Conservation (phyloP, 2,888 invertebrate species). For the Eulithis prunata region DNA sequence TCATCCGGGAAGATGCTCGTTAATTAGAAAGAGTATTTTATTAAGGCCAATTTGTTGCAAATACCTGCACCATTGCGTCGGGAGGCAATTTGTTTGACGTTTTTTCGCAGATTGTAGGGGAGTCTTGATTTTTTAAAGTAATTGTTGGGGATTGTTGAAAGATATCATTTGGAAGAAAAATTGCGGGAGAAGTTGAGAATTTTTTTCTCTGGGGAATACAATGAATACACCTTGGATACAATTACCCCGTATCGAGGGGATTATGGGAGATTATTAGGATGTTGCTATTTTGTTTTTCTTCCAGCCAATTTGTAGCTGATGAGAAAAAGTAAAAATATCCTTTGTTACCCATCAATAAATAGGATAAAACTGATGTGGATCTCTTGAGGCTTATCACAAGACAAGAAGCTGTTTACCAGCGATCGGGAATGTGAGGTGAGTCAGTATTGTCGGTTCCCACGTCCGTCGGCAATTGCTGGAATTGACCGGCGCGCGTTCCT, state of each 20-base stretch:
- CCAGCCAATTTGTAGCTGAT: too few relatives aligned
- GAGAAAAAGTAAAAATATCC: too few relatives aligned
- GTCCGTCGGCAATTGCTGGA: conserved; percentile 69
- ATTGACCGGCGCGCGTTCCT: conserved; percentile 75
- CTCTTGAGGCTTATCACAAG: not conserved
- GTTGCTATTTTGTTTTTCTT: too few relatives aligned
- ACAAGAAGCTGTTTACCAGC: not conserved
- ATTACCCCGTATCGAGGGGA: not conserved
- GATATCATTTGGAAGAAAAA: conserved; percentile 34
- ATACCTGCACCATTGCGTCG: conserved; percentile 63
- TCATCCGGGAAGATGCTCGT: conserved; percentile 54
- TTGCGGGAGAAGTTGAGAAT: conserved; percentile 24
- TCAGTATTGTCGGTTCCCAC: conserved; percentile 69
- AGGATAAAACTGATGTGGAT: too few relatives aligned
- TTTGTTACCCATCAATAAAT: too few relatives aligned
- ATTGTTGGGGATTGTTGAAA: conserved; percentile 39
- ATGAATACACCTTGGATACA: conserved; percentile 5
- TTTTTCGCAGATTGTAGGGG: conserved; percentile 47
- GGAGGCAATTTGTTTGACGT: conserved; percentile 47
- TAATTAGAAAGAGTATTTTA: conserved; percentile 80
- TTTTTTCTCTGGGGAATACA: conserved; percentile 18
- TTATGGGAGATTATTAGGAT: too few relatives aligned
- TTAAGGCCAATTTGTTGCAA: conserved; percentile 78
- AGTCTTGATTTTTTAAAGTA: conserved; percentile 43
- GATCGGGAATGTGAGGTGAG: conserved; percentile 51